phyloP scores from a whole-genome alignment of 2,888 invertebrate species.

The Noctua pronuba region DNA sequence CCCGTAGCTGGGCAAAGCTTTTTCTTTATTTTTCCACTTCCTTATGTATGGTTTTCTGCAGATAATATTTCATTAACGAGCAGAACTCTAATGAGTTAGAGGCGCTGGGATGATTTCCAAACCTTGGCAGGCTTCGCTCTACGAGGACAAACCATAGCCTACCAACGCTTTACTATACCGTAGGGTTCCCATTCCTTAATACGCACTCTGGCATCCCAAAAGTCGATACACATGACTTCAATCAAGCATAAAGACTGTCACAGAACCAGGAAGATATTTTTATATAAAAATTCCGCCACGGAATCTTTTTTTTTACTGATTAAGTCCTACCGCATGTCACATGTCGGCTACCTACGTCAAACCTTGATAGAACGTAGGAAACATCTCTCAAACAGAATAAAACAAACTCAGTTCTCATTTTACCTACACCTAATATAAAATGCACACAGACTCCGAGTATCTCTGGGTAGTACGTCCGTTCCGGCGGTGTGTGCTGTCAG shows the following conservation, averaged over 20 bases:
- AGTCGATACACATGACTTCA: slow-evolving; percentile 25
- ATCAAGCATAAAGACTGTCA: slow-evolving; percentile 27
- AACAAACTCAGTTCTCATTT: slow-evolving; percentile 53
- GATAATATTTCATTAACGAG: neutral
- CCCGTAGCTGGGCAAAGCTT: no score
- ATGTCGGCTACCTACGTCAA: slow-evolving; percentile 32
- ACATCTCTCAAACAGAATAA: slow-evolving; percentile 55
- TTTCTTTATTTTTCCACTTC: neutral
- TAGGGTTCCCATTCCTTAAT: neutral
- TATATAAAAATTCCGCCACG: slow-evolving; percentile 13
- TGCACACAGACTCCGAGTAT: slow-evolving; percentile 49
- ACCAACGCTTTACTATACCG: neutral
- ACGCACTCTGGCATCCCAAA: neutral
- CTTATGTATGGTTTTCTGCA: neutral
- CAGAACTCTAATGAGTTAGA: neutral
- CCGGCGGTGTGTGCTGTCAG: slow-evolving; percentile 33
- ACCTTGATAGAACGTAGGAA: slow-evolving; percentile 33
- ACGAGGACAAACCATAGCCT: neutral
- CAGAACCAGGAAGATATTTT: slow-evolving; percentile 11
- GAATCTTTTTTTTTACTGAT: slow-evolving; percentile 16
- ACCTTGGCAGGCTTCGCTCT: neutral
- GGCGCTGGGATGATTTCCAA: neutral
- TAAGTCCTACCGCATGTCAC: slow-evolving; percentile 41
- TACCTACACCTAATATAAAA: slow-evolving; percentile 56
- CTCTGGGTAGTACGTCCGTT: slow-evolving; percentile 35